These are phyloP conservation scores for Cheilosia vernalis DNA, from an alignment of 2,888 invertebrate species.

Conservation along the genomic window DNA sequence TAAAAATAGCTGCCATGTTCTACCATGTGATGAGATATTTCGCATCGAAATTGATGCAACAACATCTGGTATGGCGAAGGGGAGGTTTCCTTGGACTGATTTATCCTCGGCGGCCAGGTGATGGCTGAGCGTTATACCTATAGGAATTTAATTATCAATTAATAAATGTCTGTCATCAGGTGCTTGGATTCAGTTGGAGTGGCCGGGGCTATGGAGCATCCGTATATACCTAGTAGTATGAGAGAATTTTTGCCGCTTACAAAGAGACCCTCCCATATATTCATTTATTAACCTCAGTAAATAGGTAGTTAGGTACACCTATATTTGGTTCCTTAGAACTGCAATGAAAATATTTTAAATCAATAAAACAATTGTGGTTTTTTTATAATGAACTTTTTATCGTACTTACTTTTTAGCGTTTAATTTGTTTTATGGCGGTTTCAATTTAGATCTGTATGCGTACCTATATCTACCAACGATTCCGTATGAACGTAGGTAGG, in stretches of 20 bases:
- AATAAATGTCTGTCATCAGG: conserved; percentile 40
- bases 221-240: not conserved
- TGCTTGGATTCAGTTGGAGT: not conserved
- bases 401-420: conserved; percentile 7
- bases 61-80: conserved; percentile 35
- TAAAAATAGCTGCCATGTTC: conserved; percentile 65
- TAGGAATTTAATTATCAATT: conserved; percentile 32
- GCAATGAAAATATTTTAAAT: conserved; percentile 36
- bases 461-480: not conserved
- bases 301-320: not conserved
- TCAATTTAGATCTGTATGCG: not conserved
- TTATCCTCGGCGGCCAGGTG: conserved; percentile 62
- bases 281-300: not conserved
- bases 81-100: conserved; percentile 28
- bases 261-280: not conserved
- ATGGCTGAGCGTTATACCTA: conserved; percentile 40
- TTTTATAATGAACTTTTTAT: conserved; percentile 23
- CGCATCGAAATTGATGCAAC: conserved; percentile 33
- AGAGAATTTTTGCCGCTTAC: not conserved
- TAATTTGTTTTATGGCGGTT: conserved; percentile 31
- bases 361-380: conserved; percentile 23
- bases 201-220: not conserved
- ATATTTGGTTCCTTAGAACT: conserved; percentile 9
- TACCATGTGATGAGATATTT: conserved; percentile 21
- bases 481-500: no score